Conservation (phyloP, 2,888 invertebrate genomes). For the Agrypnus murinus region DNA sequence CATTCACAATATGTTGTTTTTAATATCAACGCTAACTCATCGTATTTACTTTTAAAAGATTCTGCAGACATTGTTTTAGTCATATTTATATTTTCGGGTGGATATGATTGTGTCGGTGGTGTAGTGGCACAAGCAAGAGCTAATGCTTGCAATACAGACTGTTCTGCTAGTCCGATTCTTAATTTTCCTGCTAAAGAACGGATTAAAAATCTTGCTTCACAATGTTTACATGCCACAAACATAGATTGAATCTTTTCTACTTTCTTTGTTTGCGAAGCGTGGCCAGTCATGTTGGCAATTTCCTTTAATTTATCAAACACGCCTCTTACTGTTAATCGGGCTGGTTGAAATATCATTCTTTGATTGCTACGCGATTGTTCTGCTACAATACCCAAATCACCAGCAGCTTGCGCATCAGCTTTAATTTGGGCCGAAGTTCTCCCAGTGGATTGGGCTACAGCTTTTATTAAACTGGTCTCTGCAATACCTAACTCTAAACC, state of each 20-base stretch:
- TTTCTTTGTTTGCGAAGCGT: conserved; percentile 86
- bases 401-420: conserved; percentile 79
- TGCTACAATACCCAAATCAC: conserved; percentile 94
- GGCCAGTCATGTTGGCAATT: conserved; percentile 90
- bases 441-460: conserved; percentile 92
- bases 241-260: conserved; percentile 92
- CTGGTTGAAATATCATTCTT: conserved; percentile 90
- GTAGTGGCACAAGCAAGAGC: conserved; percentile 89
- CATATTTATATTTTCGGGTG: conserved; percentile 78
- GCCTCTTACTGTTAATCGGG: conserved; percentile 81
- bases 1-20: conserved; percentile 98
- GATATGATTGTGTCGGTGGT: conserved; percentile 81
- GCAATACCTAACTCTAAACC: conserved; percentile 96
- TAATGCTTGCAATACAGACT: conserved; percentile 93
- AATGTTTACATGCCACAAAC: conserved; percentile 92
- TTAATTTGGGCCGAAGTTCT: conserved; percentile 89
- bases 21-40: conserved; percentile 83
- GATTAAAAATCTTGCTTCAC: conserved; percentile 92
- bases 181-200: conserved; percentile 94
- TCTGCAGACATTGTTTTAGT: conserved; percentile 79
- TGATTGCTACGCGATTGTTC: conserved; percentile 90
- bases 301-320: conserved; percentile 91
- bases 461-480: conserved; percentile 95
- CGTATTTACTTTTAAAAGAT: conserved; percentile 82
- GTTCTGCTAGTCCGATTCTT: conserved; percentile 97